Base-by-base conservation (phyloP, 2,113 vertebrate genomes). In the Australoheros scitulus region DNA sequence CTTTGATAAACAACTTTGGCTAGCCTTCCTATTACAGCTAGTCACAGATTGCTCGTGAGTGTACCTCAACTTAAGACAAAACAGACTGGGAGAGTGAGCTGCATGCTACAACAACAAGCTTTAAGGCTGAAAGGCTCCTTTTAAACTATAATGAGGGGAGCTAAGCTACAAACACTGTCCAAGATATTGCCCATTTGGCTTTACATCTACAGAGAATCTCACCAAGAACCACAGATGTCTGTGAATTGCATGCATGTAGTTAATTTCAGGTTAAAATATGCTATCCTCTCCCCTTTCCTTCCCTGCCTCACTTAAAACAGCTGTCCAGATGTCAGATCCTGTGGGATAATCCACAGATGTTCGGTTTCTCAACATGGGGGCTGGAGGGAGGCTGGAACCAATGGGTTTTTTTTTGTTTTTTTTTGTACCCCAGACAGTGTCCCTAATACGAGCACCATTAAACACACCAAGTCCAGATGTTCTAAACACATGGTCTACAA, bases 261-360 rank as follows among this genome's bases (percentile, higher is more conserved):
- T 80, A 68, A 81, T 87, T 89, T 79, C 50, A 78, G 58, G 58
- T 85, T 88, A 50, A 86, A 86, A 83, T 77, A 72, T 64, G 57
- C 60, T 29, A 36, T 22, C 64, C 17, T 18, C 11, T 26, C 0
- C 47, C 14, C 60, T 63, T 20, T 55, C 58, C 26, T 50, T 29
- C 55, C 17, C 17, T 59, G 61, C 14, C 41, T 79, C 56, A 56
- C 57, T 72, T 32, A 18, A 83, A 86, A 88, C 80, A 92, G 81
- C 87, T 78, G 80, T 77, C 87, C 79, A 87, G 77, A 85, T 84
- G 79, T 78, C 59, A 90, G 91, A 88, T 85, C 81, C 77, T 4
- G 10, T 5, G 36, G 24, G 87, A 90, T 93, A 87, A 93, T 87
- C 86, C 80, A 50, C 84, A 89, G 81, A 89, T 70, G 78, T 78